Conservation (phyloP, 2,113 vertebrate species). For the Ibidorhyncha struthersii region DNA sequence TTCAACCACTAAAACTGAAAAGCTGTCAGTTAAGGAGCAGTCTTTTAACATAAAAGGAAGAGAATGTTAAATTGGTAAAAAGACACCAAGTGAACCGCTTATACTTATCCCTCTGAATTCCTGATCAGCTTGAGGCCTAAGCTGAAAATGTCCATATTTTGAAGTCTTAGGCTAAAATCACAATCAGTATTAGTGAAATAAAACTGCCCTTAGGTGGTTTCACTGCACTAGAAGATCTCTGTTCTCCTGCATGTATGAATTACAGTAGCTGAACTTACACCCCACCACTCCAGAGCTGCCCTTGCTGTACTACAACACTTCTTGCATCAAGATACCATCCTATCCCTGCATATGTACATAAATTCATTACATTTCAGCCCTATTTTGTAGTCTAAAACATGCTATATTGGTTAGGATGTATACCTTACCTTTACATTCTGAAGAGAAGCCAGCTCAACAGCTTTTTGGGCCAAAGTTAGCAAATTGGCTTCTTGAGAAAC, state of each 20-base stretch:
- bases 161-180: not conserved
- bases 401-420: not conserved
- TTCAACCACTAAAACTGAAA: not conserved
- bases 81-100: not conserved
- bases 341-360: not conserved
- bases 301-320: not conserved
- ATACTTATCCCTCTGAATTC: not conserved
- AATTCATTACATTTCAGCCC: not conserved
- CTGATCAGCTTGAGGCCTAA: not conserved
- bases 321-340: not conserved
- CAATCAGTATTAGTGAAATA: not conserved
- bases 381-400: not conserved
- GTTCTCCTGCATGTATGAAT: not conserved
- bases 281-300: not conserved
- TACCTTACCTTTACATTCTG: conserved; percentile 76
- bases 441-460: conserved; percentile 91
- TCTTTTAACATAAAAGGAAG: not conserved
- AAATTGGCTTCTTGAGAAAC: conserved; percentile 94
- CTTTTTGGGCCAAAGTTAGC: conserved; percentile 94
- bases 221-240: not conserved
- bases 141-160: not conserved
- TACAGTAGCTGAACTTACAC: not conserved
- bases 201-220: not conserved
- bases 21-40: not conserved
- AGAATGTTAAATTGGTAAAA: not conserved